Evolutionary conservation across 1,140 invertebrate species (phyloP), one percentile per base, ranked within the genome.

Genomic region (Drosophila arizonae): DNA sequence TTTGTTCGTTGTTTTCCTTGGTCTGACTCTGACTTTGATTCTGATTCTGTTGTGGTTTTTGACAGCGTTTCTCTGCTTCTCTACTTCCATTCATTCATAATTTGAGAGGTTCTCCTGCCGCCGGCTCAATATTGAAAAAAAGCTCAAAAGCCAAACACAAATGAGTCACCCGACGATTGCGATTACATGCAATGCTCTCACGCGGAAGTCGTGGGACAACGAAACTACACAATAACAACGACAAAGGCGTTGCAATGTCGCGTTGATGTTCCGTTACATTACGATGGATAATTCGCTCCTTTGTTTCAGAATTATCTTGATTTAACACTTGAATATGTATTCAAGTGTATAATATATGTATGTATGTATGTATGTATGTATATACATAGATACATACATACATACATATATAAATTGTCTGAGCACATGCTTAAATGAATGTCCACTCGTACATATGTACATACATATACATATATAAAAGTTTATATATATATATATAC

Each of bases 131-230:
- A 30, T 6, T 3, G 9, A 36, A 84, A 79, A 80, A 80, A 80
- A 77, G 50, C 61, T 51, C 28, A 52, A 56, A 72, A 60, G 65
- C 51, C 65, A 55, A 50, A 45, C 45, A 61, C 33, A 76, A 57
- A 46, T 60, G 52, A 65, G 51, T 45, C 17, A 45, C 50, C 54
- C 26, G 33, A 33, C 33, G 33, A n/a, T 61, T 39, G 41, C 73
- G 67, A 82, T 76, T 76, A 72, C 81, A 41, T 57, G 72, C 64
- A 50, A 70, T 76, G 64, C 41, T 82, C 26, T 56, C 62, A 84
- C 62, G 81, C 80, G 81, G 80, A 84, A 84, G 77, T 85, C 73
- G 65, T 73, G 63, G 68, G 43, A 84, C 80, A 84, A 13, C 36
- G 11, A 39, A 39, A 39, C 36, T 39, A 39, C 36, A 39, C 36